Conservation (phyloP, 2,797 vertebrate genomes). For the Argyrosomus regius region DNA sequence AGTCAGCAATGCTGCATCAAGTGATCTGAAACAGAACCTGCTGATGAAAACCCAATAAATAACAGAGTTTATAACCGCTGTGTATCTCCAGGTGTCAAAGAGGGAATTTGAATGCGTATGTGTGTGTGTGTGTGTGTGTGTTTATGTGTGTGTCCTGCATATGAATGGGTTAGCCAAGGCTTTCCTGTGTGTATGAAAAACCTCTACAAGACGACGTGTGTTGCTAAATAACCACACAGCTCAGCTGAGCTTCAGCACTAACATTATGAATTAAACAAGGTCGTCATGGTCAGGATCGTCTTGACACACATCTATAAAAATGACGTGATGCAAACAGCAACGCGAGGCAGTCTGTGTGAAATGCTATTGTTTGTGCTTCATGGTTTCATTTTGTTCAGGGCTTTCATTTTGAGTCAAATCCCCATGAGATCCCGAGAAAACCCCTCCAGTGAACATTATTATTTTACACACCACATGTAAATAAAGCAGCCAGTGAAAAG, state of each 20-base stretch:
- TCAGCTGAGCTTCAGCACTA: neutral
- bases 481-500: too few relatives aligned
- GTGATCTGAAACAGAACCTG: too few relatives aligned
- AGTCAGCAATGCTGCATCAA: neutral
- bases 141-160: neutral
- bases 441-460: too few relatives aligned
- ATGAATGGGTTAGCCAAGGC: neutral
- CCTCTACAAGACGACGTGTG: neutral
- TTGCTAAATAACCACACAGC: neutral
- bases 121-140: neutral
- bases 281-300: neutral
- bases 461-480: too few relatives aligned
- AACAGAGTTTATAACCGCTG: neutral
- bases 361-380: neutral
- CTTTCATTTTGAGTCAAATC: neutral
- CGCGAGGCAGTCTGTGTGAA: neutral
- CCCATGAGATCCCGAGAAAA: neutral
- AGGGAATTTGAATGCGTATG: neutral
- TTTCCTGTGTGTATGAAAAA: neutral
- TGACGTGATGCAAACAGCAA: neutral
- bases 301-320: neutral
- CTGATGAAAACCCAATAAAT: neutral
- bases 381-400: neutral
- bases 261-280: neutral
- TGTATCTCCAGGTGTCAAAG: neutral